Evolutionary conservation across 2,888 invertebrate species (phyloP), one percentile per base, ranked within the genome.

Genomic region (Synergus itoensis): DNA sequence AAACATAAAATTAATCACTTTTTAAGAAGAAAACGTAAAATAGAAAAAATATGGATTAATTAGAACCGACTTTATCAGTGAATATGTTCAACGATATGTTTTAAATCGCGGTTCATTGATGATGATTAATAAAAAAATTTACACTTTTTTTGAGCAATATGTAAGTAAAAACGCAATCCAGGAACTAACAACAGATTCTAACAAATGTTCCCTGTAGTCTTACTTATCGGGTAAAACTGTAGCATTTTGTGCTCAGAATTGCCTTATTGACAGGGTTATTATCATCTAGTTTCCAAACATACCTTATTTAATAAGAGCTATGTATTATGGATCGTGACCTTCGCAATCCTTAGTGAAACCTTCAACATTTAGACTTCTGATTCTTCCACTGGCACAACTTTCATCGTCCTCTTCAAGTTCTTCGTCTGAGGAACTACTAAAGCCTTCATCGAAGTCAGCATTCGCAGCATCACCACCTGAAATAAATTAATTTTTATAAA

Each of bases 391-490:
- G 7, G 36, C 62, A 40, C 18, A 62, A 41, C 28, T 77, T 57
- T 53, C 77, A 14, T 81, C 80, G 41, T 82, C 81, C 45, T 86
- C 81, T 40, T 84, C 81, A 11, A 67, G 79, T 12, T 82, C 63
- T 40, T 84, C 84, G 2, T 87, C 87, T 5, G 86, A 85, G 5
- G 87, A 88, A 78, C 81, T 87, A 48, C 87, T 86, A 4, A 28
- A 60, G 43, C 83, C 85, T 73, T 87, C 88, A 28, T 86, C 87
- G 1, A 40, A 83, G 36, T 84, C 84, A 16, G 78, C 41, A 60
- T 82, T 79, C 8, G 60, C 53, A 12, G 65, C 82, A 40, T 81
- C 73, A n/a, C 79, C 81, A 36, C 65, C 84, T 84, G 64, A 41
- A 63, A 12, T 65, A n/a, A 73, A 36, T 48, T 36, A 36, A 79